phyloP scores from a whole-genome alignment of 2,797 vertebrate species.

The Argya squamiceps region DNA sequence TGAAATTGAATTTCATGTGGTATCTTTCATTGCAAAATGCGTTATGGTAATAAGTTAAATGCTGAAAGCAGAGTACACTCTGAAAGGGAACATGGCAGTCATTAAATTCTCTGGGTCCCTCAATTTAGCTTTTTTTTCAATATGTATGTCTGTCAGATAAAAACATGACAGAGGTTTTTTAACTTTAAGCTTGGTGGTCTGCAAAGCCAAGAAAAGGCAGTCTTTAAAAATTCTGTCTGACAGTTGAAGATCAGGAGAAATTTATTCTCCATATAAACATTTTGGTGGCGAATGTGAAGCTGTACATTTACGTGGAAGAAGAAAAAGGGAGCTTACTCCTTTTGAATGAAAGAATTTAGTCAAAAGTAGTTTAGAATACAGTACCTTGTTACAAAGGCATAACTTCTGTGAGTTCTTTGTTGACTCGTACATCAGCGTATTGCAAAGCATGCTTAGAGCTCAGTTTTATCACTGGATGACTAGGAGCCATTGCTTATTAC shows the following conservation, averaged over 20 bases:
- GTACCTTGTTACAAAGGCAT: not conserved
- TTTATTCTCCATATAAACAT: not conserved
- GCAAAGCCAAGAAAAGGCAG: not conserved
- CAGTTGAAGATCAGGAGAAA: not conserved
- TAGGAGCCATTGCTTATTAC: not conserved
- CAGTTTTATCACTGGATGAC: not conserved
- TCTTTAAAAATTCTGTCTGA: not conserved
- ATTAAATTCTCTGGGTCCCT: not conserved
- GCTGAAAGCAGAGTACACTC: not conserved
- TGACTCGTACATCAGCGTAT: not conserved
- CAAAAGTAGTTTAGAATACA: not conserved
- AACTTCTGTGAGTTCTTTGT: not conserved
- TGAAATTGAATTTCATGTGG: not conserved
- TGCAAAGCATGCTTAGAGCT: not conserved
- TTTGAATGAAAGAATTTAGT: not conserved
- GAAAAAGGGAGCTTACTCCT: not conserved
- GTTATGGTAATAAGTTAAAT: conserved; percentile 14
- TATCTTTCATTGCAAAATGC: not conserved
- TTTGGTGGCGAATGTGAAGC: not conserved
- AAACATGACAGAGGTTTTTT: not conserved
- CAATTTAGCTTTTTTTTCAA: not conserved
- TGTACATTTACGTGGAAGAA: not conserved
- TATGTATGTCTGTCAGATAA: not conserved
- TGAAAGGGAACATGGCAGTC: not conserved
- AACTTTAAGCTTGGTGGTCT: not conserved